phyloP scores from a whole-genome alignment of 2,113 vertebrate species.

The Pseudolaguvia tuberculata region DNA sequence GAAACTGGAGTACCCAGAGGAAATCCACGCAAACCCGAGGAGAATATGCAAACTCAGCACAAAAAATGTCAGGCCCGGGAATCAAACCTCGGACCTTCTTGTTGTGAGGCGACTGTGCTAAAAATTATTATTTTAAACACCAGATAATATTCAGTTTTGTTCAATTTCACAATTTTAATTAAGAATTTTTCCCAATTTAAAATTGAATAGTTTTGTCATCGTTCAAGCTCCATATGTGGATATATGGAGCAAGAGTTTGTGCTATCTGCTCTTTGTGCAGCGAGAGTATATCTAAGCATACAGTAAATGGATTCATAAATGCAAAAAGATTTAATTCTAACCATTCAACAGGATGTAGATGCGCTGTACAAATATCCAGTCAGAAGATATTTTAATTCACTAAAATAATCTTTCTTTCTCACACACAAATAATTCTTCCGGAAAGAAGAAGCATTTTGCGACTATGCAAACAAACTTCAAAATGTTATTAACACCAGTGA shows the following conservation, averaged over 20 bases:
- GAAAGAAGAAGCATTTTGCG: neutral
- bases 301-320: constrained; percentile 63
- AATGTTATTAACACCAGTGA: neutral
- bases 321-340: constrained; percentile 58
- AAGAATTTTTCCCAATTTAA: too few species aligned
- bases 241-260: constrained; percentile 14
- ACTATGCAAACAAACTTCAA: neutral
- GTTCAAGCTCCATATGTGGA: constrained; percentile 2
- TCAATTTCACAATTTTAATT: too few species aligned
- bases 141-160: too few species aligned
- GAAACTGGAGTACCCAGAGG: too few species aligned
- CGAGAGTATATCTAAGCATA: constrained; percentile 48
- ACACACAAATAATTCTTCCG: neutral
- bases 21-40: too few species aligned
- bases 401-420: constrained; percentile 36
- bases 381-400: constrained; percentile 59
- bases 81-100: too few species aligned
- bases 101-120: too few species aligned
- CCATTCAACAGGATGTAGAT: constrained; percentile 63
- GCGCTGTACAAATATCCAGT: constrained; percentile 50
- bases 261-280: constrained; percentile 42
- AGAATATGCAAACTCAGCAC: too few species aligned
- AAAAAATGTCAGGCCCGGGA: too few species aligned
- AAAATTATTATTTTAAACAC: too few species aligned
- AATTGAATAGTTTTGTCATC: too few species aligned